phyloP scores from a whole-genome alignment of 2,888 invertebrate genomes.

The Alloplasta piceator region DNA sequence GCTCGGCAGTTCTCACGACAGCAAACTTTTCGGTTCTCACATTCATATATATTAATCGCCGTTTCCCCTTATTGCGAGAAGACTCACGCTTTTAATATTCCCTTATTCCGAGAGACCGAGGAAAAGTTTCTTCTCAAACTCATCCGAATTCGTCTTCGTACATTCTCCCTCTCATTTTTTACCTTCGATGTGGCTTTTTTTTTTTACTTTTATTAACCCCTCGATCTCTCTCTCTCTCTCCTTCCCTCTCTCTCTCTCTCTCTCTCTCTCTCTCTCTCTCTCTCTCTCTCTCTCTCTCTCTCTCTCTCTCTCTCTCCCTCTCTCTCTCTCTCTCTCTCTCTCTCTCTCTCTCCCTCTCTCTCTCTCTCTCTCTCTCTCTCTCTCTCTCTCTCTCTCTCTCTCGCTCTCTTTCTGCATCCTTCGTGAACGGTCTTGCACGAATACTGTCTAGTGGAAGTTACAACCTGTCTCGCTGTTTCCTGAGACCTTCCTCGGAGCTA shows the following conservation, averaged over 20 bases:
- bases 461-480: too few species aligned
- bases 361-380: too few species aligned
- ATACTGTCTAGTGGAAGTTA: too few species aligned
- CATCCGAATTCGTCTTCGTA: slow-evolving; percentile 53
- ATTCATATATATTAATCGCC: slow-evolving; percentile 55
- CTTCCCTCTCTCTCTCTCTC: too few species aligned
- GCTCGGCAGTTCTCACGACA: slow-evolving; percentile 7
- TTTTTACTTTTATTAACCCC: slow-evolving; percentile 10
- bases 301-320: too few species aligned
- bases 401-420: too few species aligned
- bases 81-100: slow-evolving; percentile 57
- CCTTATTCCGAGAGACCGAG: slow-evolving; percentile 40
- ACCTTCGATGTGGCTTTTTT: slow-evolving; percentile 15
- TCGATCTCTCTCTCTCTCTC: slow-evolving; percentile 2
- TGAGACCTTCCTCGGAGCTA: too few species aligned
- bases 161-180: slow-evolving; percentile 1
- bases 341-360: too few species aligned
- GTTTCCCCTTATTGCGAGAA: slow-evolving; percentile 47
- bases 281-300: too few species aligned
- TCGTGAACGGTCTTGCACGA: background rate
- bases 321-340: too few species aligned
- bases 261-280: too few species aligned
- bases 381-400: too few species aligned
- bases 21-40: slow-evolving; percentile 45
- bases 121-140: slow-evolving; percentile 36